Evolutionary conservation across 2,888 invertebrate species (phyloP), one percentile per base, ranked within the genome.

Genomic region (Melitaea athalia): DNA sequence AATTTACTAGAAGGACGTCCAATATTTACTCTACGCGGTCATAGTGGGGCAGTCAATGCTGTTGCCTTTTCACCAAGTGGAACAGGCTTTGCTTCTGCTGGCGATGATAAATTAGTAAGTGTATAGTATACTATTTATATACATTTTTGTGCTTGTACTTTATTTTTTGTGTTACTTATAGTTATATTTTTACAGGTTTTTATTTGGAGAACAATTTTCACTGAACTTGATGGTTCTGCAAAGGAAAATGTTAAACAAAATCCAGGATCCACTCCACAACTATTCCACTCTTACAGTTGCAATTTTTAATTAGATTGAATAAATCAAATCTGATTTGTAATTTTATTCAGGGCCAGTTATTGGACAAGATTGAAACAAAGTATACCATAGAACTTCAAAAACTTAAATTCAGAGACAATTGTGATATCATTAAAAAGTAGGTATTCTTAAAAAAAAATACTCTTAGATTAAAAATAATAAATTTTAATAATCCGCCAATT

Each of bases 1-100:
- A 98, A 99, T 90, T 91, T 98, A 72, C 85, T 98, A 52, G 98
- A 99, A 90, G 98, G 98, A 0, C 94, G 98, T 75, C 96, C 97
- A 49, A 94, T 98, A 79, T 99, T 97, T 82, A 98, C 98, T 0
- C 84, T 99, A 7, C 95, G 95, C 80, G 97, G 97, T 0, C 98
- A 98, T 79, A 93, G 91, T 74, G 95, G 94, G 42, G 85, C 94
- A 7, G 95, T 98, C 0, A 95, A 95, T 71, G 93, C 96, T 14
- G 96, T 96, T 2, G 93, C 94, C 14, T 98, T 98, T 83, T 96
- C 96, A 63, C 84, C 92, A 45, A 94, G 95, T 82, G 98, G 98
- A 15, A 94, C 96, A 57, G 93, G 94, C 73, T 98, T 98, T 92
- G 96, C 97, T n/a, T 96, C 98, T 8, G 98, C 96, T 52, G 97